Evolutionary conservation across 1,140 invertebrate genomes (phyloP).

Genomic region (Gonatopus flavifemur): DNA sequence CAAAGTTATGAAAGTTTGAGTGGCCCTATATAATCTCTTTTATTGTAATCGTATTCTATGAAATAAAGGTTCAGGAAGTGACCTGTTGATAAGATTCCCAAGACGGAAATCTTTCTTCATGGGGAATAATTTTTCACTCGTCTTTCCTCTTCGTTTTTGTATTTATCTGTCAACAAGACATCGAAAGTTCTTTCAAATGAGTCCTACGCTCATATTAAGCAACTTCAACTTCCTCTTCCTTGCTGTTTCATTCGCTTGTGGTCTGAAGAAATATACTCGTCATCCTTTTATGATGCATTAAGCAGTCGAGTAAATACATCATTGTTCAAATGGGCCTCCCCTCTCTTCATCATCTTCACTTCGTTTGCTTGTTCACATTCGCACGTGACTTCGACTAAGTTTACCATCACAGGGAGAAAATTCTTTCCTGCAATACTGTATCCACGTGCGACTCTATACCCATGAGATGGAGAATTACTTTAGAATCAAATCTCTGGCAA

Average conservation of each 20-base stretch:
- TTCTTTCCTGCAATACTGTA: slow-evolving; percentile 6
- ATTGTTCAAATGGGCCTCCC: slow-evolving; percentile 5
- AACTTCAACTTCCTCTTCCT: background rate
- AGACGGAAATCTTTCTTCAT: background rate
- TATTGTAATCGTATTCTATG: no score
- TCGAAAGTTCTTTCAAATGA: no score
- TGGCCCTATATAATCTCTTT: no score
- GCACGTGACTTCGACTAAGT: slow-evolving; percentile 23
- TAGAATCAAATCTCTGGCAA: slow-evolving; percentile 2
- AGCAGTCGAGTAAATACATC: slow-evolving; percentile 30
- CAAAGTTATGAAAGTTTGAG: no score
- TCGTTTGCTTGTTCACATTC: slow-evolving; percentile 9
- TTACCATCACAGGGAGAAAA: background rate
- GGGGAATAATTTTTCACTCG: no score
- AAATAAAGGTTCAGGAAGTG: slow-evolving; percentile 17
- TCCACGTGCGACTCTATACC: slow-evolving; percentile 18
- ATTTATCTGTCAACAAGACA: no score
- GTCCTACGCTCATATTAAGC: no score
- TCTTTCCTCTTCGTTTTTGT: background rate
- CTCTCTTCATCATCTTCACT: slow-evolving; percentile 5
- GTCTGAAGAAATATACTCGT: slow-evolving; percentile 34
- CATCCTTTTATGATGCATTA: slow-evolving; percentile 34
- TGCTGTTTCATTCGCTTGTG: background rate
- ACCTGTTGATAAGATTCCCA: background rate
- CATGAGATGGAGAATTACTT: slow-evolving; percentile 20